Percentiles rank a stretch among this genome's conserved stretches.
Conservation (phyloP, 2,888 invertebrate genomes). For the Euclidia mi region DNA sequence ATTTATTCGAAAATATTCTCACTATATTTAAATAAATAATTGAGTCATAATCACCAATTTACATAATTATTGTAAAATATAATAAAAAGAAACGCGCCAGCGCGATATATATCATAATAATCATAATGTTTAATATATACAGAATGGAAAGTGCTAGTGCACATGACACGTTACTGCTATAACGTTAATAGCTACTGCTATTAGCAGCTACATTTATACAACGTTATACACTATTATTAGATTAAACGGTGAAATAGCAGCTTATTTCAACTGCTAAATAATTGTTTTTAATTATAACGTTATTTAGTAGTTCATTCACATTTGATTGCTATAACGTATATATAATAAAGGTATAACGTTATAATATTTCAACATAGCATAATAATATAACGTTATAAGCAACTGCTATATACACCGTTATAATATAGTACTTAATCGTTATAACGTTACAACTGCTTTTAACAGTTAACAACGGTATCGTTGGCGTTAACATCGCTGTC, state of each 20-base stretch:
- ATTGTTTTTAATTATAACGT: too few species aligned
- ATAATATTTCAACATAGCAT: not conserved
- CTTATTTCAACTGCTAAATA: too few species aligned
- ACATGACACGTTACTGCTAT: slow-evolving; percentile 4
- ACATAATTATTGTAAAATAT: too few species aligned
- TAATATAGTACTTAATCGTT: not conserved
- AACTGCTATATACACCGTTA: too few species aligned
- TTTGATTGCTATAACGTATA: not conserved
- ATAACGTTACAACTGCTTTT: slow-evolving; percentile 7
- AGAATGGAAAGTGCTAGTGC: not conserved
- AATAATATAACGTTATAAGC: too few species aligned
- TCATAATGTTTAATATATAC: slow-evolving; percentile 11
- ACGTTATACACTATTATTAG: too few species aligned
- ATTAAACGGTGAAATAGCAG: too few species aligned
- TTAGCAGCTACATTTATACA: not conserved
- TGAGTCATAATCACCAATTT: too few species aligned
- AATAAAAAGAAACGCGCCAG: not conserved
- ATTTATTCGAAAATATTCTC: too few species aligned
- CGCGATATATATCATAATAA: slow-evolving; percentile 6
- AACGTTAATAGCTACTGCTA: slow-evolving; percentile 18
- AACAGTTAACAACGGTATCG: slow-evolving; percentile 56
- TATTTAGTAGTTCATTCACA: not conserved
- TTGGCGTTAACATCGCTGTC: slow-evolving; percentile 83
- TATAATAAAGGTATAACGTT: not conserved
- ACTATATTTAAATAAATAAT: too few species aligned